Evolutionary conservation across 2,797 vertebrate species (phyloP).

Genomic region (Notoglanidium macrostoma): DNA sequence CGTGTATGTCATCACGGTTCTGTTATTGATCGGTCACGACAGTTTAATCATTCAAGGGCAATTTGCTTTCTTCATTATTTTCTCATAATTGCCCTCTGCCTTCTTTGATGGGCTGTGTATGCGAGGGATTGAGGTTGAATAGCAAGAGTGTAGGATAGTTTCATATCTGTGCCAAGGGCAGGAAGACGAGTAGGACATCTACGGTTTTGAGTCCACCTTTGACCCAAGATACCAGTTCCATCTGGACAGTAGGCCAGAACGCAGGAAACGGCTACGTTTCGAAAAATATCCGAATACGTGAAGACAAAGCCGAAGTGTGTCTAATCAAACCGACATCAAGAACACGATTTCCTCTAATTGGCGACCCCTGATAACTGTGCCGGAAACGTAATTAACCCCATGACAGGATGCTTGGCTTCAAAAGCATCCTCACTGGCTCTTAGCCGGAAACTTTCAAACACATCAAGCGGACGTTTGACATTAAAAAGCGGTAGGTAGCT

Average conservation of each 20-base stretch:
- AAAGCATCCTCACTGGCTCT: conserved; percentile 21
- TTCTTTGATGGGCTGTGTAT: conserved; percentile 40
- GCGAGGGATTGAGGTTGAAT: not conserved
- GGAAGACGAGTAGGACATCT: not conserved
- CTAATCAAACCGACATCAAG: conserved; percentile 64
- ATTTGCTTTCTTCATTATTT: conserved; percentile 71
- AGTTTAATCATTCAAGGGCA: conserved; percentile 65
- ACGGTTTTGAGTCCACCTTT: not conserved
- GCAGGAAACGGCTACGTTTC: not conserved
- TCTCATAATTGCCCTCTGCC: conserved; percentile 68
- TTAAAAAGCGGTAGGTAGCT: conserved; percentile 32
- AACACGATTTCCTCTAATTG: conserved; percentile 63
- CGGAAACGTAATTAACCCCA: conserved; percentile 63
- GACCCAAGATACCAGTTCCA: no score
- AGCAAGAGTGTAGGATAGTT: not conserved
- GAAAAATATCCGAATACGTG: not conserved
- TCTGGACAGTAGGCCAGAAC: not conserved
- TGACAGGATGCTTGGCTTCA: conserved; percentile 49
- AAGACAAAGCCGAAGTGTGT: conserved; percentile 52
- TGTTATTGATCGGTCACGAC: conserved; percentile 64
- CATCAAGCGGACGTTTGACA: conserved; percentile 29
- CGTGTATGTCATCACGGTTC: conserved; percentile 58
- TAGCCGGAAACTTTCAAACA: conserved; percentile 17
- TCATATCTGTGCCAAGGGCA: conserved; percentile 5
- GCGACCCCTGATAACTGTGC: conserved; percentile 60